These are phyloP conservation scores for Sinocyclocheilus grahami DNA, from an alignment of 2,113 vertebrate species.

Conservation along the genomic window DNA sequence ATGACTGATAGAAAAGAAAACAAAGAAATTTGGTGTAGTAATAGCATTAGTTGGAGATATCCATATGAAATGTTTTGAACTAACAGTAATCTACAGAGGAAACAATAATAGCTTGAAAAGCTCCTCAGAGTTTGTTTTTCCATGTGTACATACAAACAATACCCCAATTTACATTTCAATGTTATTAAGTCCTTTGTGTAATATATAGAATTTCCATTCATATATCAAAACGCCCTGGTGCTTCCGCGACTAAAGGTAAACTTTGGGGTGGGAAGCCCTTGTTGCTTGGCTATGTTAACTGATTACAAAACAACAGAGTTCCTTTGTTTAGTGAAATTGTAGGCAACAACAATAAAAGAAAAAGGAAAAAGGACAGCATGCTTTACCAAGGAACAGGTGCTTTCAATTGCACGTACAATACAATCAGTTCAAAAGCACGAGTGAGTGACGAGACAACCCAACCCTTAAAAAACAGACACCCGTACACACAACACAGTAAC, in stretches of 20 bases:
- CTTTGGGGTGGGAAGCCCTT: slow-evolving; percentile 68
- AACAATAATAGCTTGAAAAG: slow-evolving; percentile 67
- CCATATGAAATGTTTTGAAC: slow-evolving; percentile 68
- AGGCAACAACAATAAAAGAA: slow-evolving; percentile 42
- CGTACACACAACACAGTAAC: slow-evolving; percentile 68
- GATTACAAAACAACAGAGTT: slow-evolving; percentile 52
- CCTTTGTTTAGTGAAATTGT: slow-evolving; percentile 57
- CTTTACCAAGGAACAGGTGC: slow-evolving; percentile 51
- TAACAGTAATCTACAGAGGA: slow-evolving; percentile 68
- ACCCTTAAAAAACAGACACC: slow-evolving; percentile 54
- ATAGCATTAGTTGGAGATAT: slow-evolving; percentile 72
- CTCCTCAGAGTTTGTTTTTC: slow-evolving; percentile 68
- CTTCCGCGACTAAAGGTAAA: slow-evolving; percentile 61
- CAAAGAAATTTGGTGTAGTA: slow-evolving; percentile 72
- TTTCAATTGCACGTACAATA: slow-evolving; percentile 62
- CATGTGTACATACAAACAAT: slow-evolving; percentile 69
- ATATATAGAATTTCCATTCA: slow-evolving; percentile 53
- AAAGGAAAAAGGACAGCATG: slow-evolving; percentile 52
- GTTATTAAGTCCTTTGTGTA: slow-evolving; percentile 70
- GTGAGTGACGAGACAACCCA: slow-evolving; percentile 59
- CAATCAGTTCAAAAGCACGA: slow-evolving; percentile 68
- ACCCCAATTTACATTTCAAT: slow-evolving; percentile 68
- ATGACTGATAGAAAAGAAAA: slow-evolving; percentile 77
- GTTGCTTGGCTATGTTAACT: slow-evolving; percentile 64
- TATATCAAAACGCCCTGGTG: slow-evolving; percentile 72